phyloP scores from a whole-genome alignment of 1,140 invertebrate species.

The Apis cerana region DNA sequence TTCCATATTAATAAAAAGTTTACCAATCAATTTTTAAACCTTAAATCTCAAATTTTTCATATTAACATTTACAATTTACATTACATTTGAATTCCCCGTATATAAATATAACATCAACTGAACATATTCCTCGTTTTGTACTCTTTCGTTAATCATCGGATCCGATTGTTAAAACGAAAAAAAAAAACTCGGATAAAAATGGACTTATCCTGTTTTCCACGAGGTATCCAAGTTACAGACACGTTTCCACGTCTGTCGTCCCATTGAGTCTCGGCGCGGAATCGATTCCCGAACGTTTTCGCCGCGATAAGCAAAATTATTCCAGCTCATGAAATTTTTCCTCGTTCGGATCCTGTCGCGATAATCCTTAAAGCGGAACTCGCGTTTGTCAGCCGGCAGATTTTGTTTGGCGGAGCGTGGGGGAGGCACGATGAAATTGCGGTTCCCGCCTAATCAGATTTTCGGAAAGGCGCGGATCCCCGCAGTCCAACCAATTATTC shows the following conservation, averaged over 20 bases:
- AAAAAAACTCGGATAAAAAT: background rate
- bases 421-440: slow-evolving; percentile 15
- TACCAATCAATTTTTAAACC: too few species aligned
- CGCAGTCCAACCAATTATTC: slow-evolving; percentile 25
- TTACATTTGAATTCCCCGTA: too few species aligned
- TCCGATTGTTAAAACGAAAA: background rate
- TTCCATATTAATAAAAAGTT: too few species aligned
- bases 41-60: too few species aligned
- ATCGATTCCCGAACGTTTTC: slow-evolving; percentile 19
- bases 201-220: background rate
- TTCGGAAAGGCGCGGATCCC: slow-evolving; percentile 4
- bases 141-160: background rate
- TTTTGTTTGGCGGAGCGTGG: background rate
- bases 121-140: background rate
- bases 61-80: too few species aligned
- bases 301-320: slow-evolving; percentile 31
- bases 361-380: slow-evolving; percentile 21
- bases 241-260: slow-evolving; percentile 14
- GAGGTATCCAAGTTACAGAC: background rate
- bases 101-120: too few species aligned
- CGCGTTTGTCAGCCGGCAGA: background rate
- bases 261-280: background rate
- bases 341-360: background rate
- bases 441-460: slow-evolving; percentile 19
- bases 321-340: slow-evolving; percentile 29